Conservation (phyloP, 1,140 invertebrate genomes). For the Drosophila ogumai region DNA sequence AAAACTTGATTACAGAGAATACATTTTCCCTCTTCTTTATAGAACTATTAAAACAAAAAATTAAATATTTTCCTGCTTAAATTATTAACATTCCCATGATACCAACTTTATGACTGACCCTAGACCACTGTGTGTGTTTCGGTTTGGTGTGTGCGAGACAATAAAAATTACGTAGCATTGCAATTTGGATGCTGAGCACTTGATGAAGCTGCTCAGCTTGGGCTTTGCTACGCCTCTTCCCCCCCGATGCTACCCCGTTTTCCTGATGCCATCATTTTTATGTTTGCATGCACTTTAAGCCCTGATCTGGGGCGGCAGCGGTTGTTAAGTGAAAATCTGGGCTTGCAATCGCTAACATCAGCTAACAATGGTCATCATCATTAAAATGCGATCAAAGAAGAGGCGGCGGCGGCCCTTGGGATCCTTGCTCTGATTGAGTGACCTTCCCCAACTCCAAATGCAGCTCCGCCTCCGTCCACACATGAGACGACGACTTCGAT, state of each 20-base stretch:
- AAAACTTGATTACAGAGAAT: neutral
- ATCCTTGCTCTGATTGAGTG: slow-evolving; percentile 68
- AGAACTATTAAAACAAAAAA: too few species aligned
- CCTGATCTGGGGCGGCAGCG: slow-evolving; percentile 37
- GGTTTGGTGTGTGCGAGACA: slow-evolving; percentile 60
- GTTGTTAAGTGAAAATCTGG: slow-evolving; percentile 81
- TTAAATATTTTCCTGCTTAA: neutral
- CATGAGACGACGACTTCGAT: slow-evolving; percentile 21
- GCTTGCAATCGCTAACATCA: slow-evolving; percentile 81
- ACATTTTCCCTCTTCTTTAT: neutral
- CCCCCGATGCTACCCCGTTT: neutral
- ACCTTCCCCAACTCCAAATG: slow-evolving; percentile 53
- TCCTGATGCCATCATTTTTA: slow-evolving; percentile 49
- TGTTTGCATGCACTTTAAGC: slow-evolving; percentile 78
- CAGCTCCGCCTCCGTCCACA: slow-evolving; percentile 13
- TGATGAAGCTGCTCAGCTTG: slow-evolving; percentile 41
- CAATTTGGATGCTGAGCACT: slow-evolving; percentile 62
- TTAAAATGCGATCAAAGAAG: slow-evolving; percentile 82
- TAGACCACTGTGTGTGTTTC: slow-evolving; percentile 55
- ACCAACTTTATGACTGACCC: neutral
- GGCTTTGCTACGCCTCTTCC: slow-evolving; percentile 3
- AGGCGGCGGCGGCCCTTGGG: slow-evolving; percentile 22
- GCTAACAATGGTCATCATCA: slow-evolving; percentile 84
- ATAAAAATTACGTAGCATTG: slow-evolving; percentile 70
- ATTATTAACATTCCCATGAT: neutral